Percentiles rank a stretch among this genome's conserved stretches.
phyloP scores from a whole-genome alignment of 2,888 invertebrate species.

The Tuberolachnus salignus region DNA sequence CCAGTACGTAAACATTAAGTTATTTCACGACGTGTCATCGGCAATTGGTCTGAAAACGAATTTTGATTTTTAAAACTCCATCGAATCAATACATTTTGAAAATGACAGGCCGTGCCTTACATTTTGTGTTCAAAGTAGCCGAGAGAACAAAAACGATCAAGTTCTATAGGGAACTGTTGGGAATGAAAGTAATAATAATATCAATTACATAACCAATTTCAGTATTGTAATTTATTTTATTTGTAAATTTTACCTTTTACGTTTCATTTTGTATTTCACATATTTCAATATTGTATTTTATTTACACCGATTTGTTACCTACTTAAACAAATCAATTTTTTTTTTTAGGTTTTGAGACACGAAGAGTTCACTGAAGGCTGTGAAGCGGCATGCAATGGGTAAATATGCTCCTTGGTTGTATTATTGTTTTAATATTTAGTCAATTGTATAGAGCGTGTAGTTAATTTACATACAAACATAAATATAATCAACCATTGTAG shows the following conservation, averaged over 20 bases:
- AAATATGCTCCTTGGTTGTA: slow-evolving; percentile 60
- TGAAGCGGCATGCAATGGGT: slow-evolving; percentile 98
- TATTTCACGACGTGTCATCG: too few relatives aligned
- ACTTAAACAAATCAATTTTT: slow-evolving; percentile 27
- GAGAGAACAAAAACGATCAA: slow-evolving; percentile 82
- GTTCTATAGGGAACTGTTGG: slow-evolving; percentile 88
- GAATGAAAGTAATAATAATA: slow-evolving; percentile 81
- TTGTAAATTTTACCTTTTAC: not conserved
- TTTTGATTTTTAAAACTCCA: too few relatives aligned
- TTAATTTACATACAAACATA: slow-evolving; percentile 7
- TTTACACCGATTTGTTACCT: slow-evolving; percentile 30
- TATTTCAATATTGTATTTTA: slow-evolving; percentile 24
- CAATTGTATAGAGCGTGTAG: not conserved
- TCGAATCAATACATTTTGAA: not conserved
- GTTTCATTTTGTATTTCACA: not conserved
- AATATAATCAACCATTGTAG: slow-evolving; percentile 65
- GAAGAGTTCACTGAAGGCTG: slow-evolving; percentile 98
- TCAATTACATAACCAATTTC: not conserved
- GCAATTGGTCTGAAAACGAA: too few relatives aligned
- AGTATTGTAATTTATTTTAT: not conserved
- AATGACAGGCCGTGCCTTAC: slow-evolving; percentile 77
- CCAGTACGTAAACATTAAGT: too few relatives aligned
- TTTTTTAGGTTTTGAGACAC: slow-evolving; percentile 81
- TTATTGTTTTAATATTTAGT: too few relatives aligned
- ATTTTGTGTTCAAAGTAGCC: slow-evolving; percentile 96